Base-by-base conservation (phyloP, 2,888 invertebrate genomes). In the Phorcus lineatus region DNA sequence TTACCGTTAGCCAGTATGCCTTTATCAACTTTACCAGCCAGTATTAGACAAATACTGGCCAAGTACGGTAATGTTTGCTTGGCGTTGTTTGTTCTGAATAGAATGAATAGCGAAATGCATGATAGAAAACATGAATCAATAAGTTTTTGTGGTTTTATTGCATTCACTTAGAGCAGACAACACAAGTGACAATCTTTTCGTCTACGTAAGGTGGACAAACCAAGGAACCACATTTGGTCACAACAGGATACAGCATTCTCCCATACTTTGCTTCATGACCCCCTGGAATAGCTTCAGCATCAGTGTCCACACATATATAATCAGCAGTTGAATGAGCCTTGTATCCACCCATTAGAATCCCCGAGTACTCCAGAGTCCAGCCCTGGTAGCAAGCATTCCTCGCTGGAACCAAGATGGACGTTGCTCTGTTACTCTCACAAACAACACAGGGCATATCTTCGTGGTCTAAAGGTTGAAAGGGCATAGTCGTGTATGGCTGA, bases 361-460 rank as follows among this genome's bases (percentile, higher is more conserved):
- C 74, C 4, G 40, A 40, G 22, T 74, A 74, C 19, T 74, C 74
- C 3, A 4, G 1, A 4, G 74, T 47, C 74, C 74, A 74, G 2
- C 74, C 74, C n/a, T 40, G 31, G 16, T 2, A 19, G 74, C 74
- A 74, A 2, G 16, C 40, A 31, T 11, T 40, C 40, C 40, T 74
- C 2, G 53, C 74, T n/a, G 52, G 53, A 11, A 76, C 17, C 76
- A 76, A 54, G 76, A 76, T 36, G 55, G 28, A n/a, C 1, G 76
- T 13, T n/a, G 54, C 3, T 16, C 55, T 54, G 3, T 54, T 1
- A 2, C 54, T 28, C 4, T 36, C 54, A 19, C 76, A 76, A 16
- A 76, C 55, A 17, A 47, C 76, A 47, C 76, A 76, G n/a, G 76
- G 82, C 47, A 80, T 47, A 24, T 83, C 13, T 47, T 13, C 13